Evolutionary conservation across 2,888 invertebrate genomes (phyloP).

Genomic region (Therioaphis trifolii): DNA sequence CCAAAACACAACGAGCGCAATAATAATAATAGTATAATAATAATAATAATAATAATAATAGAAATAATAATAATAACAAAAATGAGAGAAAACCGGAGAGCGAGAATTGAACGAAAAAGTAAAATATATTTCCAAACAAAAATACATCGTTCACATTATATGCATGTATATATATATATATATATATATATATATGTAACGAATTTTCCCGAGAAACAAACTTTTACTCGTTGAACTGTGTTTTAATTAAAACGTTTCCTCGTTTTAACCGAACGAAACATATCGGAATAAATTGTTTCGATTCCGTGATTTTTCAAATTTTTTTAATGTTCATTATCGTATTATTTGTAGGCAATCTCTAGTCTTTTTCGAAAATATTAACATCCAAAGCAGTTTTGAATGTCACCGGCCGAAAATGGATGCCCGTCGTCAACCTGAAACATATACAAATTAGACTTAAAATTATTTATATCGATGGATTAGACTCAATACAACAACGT

Average conservation of each 20-base stretch:
- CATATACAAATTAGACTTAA: no score
- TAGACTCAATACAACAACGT: no score
- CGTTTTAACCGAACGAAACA: constrained; percentile 36
- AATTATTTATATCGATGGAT: no score
- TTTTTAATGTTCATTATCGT: background rate
- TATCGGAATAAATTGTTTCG: constrained; percentile 45
- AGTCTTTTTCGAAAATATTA: no score
- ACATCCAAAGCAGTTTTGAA: no score
- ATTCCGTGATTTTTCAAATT: constrained; percentile 4
- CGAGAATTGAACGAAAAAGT: constrained; percentile 57
- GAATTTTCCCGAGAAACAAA: constrained; percentile 39
- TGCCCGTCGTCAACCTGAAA: no score
- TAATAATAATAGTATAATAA: constrained; percentile 52
- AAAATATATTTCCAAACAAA: constrained; percentile 56
- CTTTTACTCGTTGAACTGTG: constrained; percentile 51
- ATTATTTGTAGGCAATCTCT: no score
- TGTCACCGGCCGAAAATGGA: no score
- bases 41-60: constrained; percentile 52
- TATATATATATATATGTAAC: constrained; percentile 2
- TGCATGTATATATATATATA: background rate
- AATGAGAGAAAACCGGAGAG: constrained; percentile 41
- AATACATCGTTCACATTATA: constrained; percentile 41
- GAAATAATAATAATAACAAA: constrained; percentile 39
- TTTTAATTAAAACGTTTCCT: constrained; percentile 55
- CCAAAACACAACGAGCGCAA: constrained; percentile 57